Base-by-base conservation (phyloP, 2,113 vertebrate genomes). In the Chaetops frenatus region DNA sequence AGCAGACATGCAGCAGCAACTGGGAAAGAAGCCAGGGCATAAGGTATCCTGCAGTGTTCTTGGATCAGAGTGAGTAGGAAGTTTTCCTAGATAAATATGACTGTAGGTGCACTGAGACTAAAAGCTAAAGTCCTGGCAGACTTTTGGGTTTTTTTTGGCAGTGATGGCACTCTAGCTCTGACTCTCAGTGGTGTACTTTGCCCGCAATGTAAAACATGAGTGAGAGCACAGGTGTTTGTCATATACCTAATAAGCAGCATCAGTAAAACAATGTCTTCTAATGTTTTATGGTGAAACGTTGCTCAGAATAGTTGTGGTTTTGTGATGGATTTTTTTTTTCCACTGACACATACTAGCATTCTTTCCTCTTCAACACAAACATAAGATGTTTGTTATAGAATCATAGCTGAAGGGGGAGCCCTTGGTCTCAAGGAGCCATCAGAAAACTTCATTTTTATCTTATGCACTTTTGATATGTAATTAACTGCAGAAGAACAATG, bases 291-390 rank as follows among this genome's bases (percentile, higher is more conserved):
- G 29, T 62, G 33, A 60, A 79, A 76, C 86, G 27, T 3, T 62
- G 10, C 18, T 58, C 47, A 70, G 85, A 90, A 60, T 6, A 44
- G 1, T 19, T 74, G 23, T 25, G 2, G 3, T 27, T 2, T 40
- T 0, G 0, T 45, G 6, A 7, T 2, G 13, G 15, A 8, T 33
- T 16, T 14, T 40, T 6, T 3, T 2, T 4, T 5, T 15, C 3
- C 20, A 58, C 7, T 33, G 15, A 9, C 9, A 9, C 56, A 19
- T 4, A 36, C 85, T 12, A n/a, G 10, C 5, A 3, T 12, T 42
- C 20, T 78, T 74, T 74, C 9, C 5, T 87, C 61, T 85, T 87
- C 44, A 72, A 56, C 17, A 53, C 24, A 82, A 79, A 53, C 3
- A 50, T 10, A 29, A 6, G 10, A 48, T 4, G 0, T 62, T 70